A percentile compares a stretch with the other conserved stretches of the same genome.
These are phyloP conservation scores for Masticophis lateralis DNA, from an alignment of 2,797 vertebrate species.

Conservation along the genomic window DNA sequence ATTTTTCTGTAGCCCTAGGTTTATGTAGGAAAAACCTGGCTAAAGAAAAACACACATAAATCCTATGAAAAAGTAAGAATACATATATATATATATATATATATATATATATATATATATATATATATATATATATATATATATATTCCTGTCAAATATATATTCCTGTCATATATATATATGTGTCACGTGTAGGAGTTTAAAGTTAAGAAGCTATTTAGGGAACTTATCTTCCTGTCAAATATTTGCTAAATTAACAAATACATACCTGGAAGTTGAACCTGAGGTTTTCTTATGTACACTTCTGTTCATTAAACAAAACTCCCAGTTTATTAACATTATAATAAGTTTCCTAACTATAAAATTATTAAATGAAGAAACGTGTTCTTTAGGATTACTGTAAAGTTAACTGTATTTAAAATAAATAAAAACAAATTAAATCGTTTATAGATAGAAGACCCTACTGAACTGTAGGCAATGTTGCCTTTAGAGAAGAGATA, in stretches of 20 bases:
- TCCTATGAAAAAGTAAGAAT: too few species aligned
- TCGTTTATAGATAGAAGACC: neutral
- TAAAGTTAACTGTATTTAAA: neutral
- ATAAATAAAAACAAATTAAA: neutral
- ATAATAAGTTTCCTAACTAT: neutral
- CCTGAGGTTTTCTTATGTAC: slow-evolving; percentile 13
- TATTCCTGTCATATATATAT: too few species aligned
- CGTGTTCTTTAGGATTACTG: neutral
- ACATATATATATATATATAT: too few species aligned
- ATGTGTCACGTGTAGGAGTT: neutral
- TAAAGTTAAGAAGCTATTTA: slow-evolving; percentile 42
- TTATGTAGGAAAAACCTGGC: too few species aligned
- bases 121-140: too few species aligned
- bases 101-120: too few species aligned
- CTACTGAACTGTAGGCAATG: neutral
- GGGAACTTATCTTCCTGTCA: slow-evolving; percentile 19
- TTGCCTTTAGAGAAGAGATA: neutral
- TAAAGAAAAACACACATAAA: too few species aligned
- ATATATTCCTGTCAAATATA: too few species aligned
- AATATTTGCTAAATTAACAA: slow-evolving; percentile 49
- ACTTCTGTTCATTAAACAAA: slow-evolving; percentile 19
- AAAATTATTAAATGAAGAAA: neutral
- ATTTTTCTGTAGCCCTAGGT: too few species aligned
- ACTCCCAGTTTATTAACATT: neutral
- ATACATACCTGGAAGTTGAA: slow-evolving; percentile 31